Conservation (phyloP, 2,888 invertebrate genomes). For the Lypha dubia region DNA sequence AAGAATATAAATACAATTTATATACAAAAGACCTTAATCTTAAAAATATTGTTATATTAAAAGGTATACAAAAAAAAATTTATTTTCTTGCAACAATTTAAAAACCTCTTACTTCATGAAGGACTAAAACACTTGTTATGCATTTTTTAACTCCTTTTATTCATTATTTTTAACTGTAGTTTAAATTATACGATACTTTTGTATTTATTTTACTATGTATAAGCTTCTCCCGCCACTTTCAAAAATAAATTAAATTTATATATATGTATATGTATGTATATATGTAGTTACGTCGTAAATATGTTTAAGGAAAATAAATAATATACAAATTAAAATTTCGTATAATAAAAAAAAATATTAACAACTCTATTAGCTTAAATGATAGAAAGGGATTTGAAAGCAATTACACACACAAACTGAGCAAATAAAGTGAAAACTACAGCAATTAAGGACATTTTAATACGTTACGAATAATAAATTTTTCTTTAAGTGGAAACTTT, state of each 20-base stretch:
- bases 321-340: conserved; percentile 18
- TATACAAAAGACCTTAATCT: no score
- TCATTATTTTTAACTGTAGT: conserved; percentile 51
- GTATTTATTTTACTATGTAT: conserved; percentile 51
- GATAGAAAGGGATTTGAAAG: conserved; percentile 21
- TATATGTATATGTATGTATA: conserved; percentile 5
- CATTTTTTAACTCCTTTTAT: conserved; percentile 51
- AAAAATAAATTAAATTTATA: conserved; percentile 47
- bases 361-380: conserved; percentile 50
- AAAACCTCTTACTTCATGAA: no score
- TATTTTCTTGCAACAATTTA: no score
- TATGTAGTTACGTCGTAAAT: conserved; percentile 54
- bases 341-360: conserved; percentile 7
- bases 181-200: conserved; percentile 51
- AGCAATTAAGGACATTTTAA: conserved; percentile 34
- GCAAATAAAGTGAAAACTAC: conserved; percentile 47
- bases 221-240: conserved; percentile 36
- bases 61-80: no score
- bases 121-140: no score
- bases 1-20: no score
- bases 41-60: no score
- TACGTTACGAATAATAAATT: conserved; percentile 19
- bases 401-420: conserved; percentile 46
- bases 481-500: conserved; percentile 50
- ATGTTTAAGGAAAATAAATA: conserved; percentile 19